Base-by-base conservation (phyloP, 2,113 vertebrate genomes). In the Indicator indicator region DNA sequence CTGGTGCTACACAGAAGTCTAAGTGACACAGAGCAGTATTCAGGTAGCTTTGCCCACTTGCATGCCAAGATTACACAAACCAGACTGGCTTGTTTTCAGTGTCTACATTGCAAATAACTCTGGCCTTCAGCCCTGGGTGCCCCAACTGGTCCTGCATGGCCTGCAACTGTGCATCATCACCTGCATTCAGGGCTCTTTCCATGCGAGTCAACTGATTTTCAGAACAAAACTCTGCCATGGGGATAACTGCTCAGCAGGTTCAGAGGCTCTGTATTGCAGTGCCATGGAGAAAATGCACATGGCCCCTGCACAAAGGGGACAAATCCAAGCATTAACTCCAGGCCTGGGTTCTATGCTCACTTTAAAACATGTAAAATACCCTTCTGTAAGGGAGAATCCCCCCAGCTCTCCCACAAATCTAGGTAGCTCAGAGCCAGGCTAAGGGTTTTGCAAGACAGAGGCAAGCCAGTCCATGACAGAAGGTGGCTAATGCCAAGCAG, bases 281-380 rank as follows among this genome's bases (percentile, higher is more conserved):
- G 38, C 33, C 55, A 67, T 8, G 12, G 52, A 30, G 16, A 71
- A 90, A 74, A 89, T 1, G 6, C 9, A 80, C 26, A 15, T 0
- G 4, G 69, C 2, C 12, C 17, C 16, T 0, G 0, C 24, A 30
- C 4, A 40, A 54, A 55, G 19, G 6, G 17, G 52, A 59, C 28
- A 75, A 60, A 86, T 26, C 8, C 23, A 36, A n/a, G 27, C 42
- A 59, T 11, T 3, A 14, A 67, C 30, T 65, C 15, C 40, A 93
- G 63, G n/a, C n/a, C 9, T 48, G 3, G 2, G 32, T 9, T 36
- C n/a, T 5, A 7, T 0, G 3, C 8, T 9, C 38, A 14, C 36
- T 81, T 80, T 52, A 58, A 81, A 83, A n/a, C 11, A 55, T 0
- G 2, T 2, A 62, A 40, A 38, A 38, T 16, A 30, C 18, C 20